Percentiles rank a stretch among this genome's conserved stretches.
Evolutionary conservation across 2,113 vertebrate species (phyloP).

Genomic region (Martes martes): DNA sequence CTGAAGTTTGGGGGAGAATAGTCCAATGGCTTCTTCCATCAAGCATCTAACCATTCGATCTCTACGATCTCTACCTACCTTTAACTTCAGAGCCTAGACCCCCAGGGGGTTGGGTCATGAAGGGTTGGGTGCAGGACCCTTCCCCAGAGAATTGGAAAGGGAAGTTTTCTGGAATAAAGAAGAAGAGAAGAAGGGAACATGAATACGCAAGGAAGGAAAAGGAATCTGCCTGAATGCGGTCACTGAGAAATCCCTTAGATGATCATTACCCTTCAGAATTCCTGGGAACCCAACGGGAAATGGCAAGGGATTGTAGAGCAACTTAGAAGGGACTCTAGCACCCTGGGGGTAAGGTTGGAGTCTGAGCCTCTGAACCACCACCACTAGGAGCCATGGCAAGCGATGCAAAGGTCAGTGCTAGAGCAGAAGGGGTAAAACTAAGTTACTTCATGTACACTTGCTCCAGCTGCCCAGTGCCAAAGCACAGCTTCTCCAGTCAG

Average conservation of each 20-base stretch:
- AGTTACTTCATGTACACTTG: slow-evolving; percentile 3
- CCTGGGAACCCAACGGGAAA: background rate
- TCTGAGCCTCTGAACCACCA: background rate
- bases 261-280: background rate
- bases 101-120: slow-evolving; percentile 4
- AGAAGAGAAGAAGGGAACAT: background rate
- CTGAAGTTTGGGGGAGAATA: slow-evolving; percentile 70
- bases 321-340: background rate
- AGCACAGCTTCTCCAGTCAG: background rate
- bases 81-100: slow-evolving; percentile 49
- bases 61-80: background rate
- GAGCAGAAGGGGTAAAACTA: background rate
- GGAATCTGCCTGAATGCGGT: slow-evolving; percentile 11
- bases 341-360: background rate
- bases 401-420: background rate
- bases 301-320: background rate
- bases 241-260: slow-evolving; percentile 30
- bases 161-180: background rate
- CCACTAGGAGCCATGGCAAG: background rate
- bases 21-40: slow-evolving; percentile 46
- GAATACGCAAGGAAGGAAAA: slow-evolving; percentile 24
- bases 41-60: slow-evolving; percentile 22
- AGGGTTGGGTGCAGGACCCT: background rate
- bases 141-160: background rate
- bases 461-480: background rate